Base-by-base conservation (phyloP, 2,888 invertebrate genomes). In the Lithosia quadra region DNA sequence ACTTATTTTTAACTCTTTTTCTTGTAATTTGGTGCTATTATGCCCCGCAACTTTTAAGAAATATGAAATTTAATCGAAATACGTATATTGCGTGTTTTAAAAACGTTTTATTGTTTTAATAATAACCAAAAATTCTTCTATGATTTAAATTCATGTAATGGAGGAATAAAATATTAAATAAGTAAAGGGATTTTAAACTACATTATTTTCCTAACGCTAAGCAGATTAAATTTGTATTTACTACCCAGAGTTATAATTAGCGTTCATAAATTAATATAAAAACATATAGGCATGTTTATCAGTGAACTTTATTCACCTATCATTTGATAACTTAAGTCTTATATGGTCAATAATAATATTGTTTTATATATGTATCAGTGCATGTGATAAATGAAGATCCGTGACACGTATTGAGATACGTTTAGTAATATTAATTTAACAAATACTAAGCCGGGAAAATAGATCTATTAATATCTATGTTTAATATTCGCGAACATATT, bases 1-100 rank as follows among this genome's bases (percentile, higher is more conserved):
- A 80, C 74, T 83, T 82, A 81, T 78, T 80, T 78, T 80, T 77
- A 78, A 73, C 80, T 79, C 77, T 76, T 84, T 84, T 74, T 55
- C 65, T 58, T 62, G 65, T 65, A 60, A 59, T 55, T 49, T 49
- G 13, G 36, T 24, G 28, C 21, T 62, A n/a, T 53, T 60, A 60
- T 66, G 18, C 8, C 11, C 18, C 8, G 24, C 22, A 11, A n/a
- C 18, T 56, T 63, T 62, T 34, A 0, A 55, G 22, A 55, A 7
- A 22, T 55, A 22, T 55, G 55, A 43, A 43, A 8, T 43, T 43
- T 43, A 5, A 43, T 43, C 43, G 43, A 43, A 18, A 43, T 43
- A 43, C 5, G 43, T 43, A 43, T 7, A 43, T 43, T 43, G 43
- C 43, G 43, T 18, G 43, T 8, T 43, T 39, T 15, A 39, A 39